Base-by-base conservation (phyloP, 2,888 invertebrate genomes). In the Brachypalpus laphriformis region DNA sequence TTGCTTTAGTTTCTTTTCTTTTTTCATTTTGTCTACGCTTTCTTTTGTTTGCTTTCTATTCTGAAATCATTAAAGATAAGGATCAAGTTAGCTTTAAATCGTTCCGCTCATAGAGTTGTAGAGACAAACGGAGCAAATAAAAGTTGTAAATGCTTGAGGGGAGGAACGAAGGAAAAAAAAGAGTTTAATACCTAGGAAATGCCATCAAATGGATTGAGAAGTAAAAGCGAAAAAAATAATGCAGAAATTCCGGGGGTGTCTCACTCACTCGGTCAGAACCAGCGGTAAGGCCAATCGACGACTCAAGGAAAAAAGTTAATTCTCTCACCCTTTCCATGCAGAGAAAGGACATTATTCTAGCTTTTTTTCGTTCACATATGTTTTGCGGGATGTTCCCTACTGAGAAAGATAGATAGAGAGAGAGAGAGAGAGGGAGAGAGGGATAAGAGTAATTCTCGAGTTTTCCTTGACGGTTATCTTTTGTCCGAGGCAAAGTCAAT, bases 51-150 rank as follows among this genome's bases (percentile, higher is more conserved):
- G 85, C 71, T 71, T 76, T 70, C 66, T 71, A 81, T 75, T 76
- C 68, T 88, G 88, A 88, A 89, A 91, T 91, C 90, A 90, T 91
- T 90, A 90, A 89, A 90, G 90, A 90, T 90, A 91, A 89, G 89
- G 89, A 90, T 90, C 90, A 89, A 89, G 89, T 89, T 89, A 89
- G 89, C 89, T 89, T 89, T 89, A 89, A 89, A 89, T 89, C 77
- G 82, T 68, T 65, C 61, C 56, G 65, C 56, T 68, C 81, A 66
- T 66, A 61, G 51, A 80, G 54, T 42, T 34, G 42, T 28, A 25
- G 31, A 25, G 54, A n/a, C 6, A 63, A 31, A 31, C 28, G 42
- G 16, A 18, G 25, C 25, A 18, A 37, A 7, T 16, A 61, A 74
- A 9, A 9, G 14, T 31, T 63, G 45, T 68, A 77, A 77, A 70